Evolutionary conservation across 2,888 invertebrate genomes (phyloP), one percentile per base, ranked within the genome.

Genomic region (Ennomos fuscantarius): DNA sequence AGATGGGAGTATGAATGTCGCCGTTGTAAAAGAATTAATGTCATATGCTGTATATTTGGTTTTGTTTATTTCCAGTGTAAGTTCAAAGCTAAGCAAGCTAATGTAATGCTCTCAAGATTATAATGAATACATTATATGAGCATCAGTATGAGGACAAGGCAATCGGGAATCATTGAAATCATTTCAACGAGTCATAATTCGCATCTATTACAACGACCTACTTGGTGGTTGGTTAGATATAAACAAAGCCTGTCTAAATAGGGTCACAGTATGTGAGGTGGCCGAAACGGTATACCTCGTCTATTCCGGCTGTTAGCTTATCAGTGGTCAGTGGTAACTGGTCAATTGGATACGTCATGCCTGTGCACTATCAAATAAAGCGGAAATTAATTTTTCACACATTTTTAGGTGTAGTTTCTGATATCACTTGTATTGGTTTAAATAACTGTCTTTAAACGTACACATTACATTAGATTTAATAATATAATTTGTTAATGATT

Each of bases 201-300:
- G 69, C 70, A 43, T 43, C 48, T 77, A 75, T 75, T 84, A 82
- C 87, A 86, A 75, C 75, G 84, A 82, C 87, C 87, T 72, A 84
- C 77, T 84, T 65, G 70, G 60, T 59, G 49, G 69, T 70, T 66
- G 45, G 58, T 53, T 58, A 53, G 49, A 49, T 59, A 74, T 79
- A 81, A 81, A 81, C 81, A 84, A 81, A 83, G 81, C 74, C 72
- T 70, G 67, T 62, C 70, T 61, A 66, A 87, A 86, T 83, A 86
- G 81, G 84, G 87, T 77, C 87, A 78, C 81, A 84, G 85, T 84
- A 81, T 64, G 76, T 76, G 85, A 87, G 89, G 90, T 90, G 82
- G 87, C 76, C 80, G 91, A 89, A 89, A 88, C 76, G 65, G 76
- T 76, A 81, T 86, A 84, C 84, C 84, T 77, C 43, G 41, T 41